These are phyloP conservation scores for Vanessa atalanta DNA, from an alignment of 1,140 invertebrate genomes.

Conservation along the genomic window DNA sequence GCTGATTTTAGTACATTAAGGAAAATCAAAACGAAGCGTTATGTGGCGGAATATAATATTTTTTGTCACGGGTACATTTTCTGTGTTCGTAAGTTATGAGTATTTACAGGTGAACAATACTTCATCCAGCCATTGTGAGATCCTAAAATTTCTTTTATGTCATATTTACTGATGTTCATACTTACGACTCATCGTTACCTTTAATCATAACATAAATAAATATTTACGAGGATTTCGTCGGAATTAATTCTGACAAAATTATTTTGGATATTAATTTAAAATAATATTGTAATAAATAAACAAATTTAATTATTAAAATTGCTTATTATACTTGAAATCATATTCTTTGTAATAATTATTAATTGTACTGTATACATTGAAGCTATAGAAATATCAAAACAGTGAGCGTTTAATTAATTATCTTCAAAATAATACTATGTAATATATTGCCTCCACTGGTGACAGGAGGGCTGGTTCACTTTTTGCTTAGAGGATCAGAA, in stretches of 20 bases:
- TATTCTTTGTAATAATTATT: no score
- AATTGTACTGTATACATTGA: no score
- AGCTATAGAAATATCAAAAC: no score
- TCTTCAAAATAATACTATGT: no score
- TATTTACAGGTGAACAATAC: constrained; percentile 15
- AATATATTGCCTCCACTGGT: no score
- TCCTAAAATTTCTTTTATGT: constrained; percentile 2
- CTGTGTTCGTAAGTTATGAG: constrained; percentile 9
- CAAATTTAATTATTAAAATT: no score
- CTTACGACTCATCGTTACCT: neutral
- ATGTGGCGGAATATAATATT: constrained; percentile 4
- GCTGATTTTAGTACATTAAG: constrained; percentile 15
- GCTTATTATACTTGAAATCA: no score
- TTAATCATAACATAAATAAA: neutral
- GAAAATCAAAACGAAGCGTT: constrained; percentile 23
- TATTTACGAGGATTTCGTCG: neutral
- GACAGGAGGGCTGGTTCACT: no score
- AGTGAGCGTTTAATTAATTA: no score
- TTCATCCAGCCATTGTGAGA: constrained; percentile 2
- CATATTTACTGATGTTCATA: constrained; percentile 7
- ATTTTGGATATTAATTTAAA: no score
- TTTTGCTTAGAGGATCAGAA: no score
- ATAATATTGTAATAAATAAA: no score
- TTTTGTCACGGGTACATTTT: constrained; percentile 12
- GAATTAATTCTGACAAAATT: neutral